These are phyloP conservation scores for Sus scrofa DNA, from an alignment of 2,113 vertebrate genomes.

Conservation along the genomic window T2T-Sscrofa CM000828.6:59201001-59201500, in stretches of 20 bases:
- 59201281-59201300: conserved; percentile 56
- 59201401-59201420: conserved; percentile 30
- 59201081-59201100: conserved; percentile 80
- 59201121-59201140: conserved; percentile 72
- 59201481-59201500: neutral
- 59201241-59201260: conserved; percentile 52
- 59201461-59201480: neutral
- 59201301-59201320: conserved; percentile 32
- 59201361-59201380: neutral
- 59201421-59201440: neutral
- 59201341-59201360: conserved; percentile 20
- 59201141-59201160: conserved; percentile 74
- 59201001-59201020: conserved; percentile 64
- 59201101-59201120: conserved; percentile 70
- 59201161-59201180: conserved; percentile 68
- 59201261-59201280: conserved; percentile 71
- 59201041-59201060: conserved; percentile 73
- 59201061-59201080: conserved; percentile 77
- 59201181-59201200: conserved; percentile 76
- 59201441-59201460: neutral
- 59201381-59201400: neutral
- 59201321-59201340: neutral
- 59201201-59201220: conserved; percentile 75
- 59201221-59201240: conserved; percentile 47
- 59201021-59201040: conserved; percentile 51